phyloP scores from a whole-genome alignment of 1,140 invertebrate genomes.

The Archivesica marissinica region DNA sequence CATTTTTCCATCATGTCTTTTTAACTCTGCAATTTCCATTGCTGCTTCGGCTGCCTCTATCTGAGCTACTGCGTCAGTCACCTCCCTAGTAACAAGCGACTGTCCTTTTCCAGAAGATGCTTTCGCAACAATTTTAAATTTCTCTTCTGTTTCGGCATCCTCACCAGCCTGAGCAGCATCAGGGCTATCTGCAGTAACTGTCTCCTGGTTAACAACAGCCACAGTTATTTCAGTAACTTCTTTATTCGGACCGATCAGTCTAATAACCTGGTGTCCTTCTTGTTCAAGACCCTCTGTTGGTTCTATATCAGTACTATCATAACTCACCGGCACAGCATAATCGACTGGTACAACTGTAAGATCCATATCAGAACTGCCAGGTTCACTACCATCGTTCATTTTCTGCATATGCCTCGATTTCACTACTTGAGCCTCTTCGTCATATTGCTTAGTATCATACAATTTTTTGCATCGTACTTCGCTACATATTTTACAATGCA shows the following conservation, averaged over 20 bases:
- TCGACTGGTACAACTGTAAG: neutral
- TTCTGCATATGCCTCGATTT: slow-evolving; percentile 6
- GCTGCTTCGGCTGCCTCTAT: slow-evolving; percentile 35
- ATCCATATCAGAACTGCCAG: neutral
- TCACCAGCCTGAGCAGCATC: neutral
- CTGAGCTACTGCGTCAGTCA: slow-evolving; percentile 16
- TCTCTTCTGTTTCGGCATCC: neutral
- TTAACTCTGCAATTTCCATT: slow-evolving; percentile 3
- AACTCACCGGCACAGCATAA: slow-evolving; percentile 15
- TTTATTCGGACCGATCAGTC: slow-evolving; percentile 41
- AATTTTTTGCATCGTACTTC: neutral
- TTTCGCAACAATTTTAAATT: neutral
- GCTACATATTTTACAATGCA: slow-evolving; percentile 51
- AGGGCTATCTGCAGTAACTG: neutral
- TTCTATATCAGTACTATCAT: slow-evolving; percentile 10
- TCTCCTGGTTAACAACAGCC: slow-evolving; percentile 1
- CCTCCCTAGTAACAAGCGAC: neutral
- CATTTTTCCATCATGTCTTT: neutral
- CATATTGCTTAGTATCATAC: neutral
- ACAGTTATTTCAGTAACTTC: slow-evolving; percentile 50
- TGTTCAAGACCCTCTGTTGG: slow-evolving; percentile 9
- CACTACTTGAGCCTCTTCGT: slow-evolving; percentile 26
- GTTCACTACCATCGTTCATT: slow-evolving; percentile 4
- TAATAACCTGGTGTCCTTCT: slow-evolving; percentile 40
- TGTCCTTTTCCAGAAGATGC: neutral